Evolutionary conservation across 2,888 invertebrate genomes (phyloP).

Genomic region (Fragum whitleyi): DNA sequence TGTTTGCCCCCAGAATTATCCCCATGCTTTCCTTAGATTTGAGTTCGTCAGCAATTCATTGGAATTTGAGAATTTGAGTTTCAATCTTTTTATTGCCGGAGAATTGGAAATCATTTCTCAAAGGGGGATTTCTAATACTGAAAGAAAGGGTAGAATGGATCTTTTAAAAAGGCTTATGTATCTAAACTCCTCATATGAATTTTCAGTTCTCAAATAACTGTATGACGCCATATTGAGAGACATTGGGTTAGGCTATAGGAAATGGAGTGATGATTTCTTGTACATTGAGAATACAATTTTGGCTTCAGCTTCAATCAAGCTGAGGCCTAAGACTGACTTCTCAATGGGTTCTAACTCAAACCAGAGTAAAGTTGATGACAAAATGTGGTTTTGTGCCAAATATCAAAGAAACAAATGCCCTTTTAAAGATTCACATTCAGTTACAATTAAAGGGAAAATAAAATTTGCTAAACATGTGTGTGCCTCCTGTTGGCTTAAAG

Average conservation of each 20-base stretch:
- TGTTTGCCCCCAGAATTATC: background rate
- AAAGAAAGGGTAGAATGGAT: background rate
- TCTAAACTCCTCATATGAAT: background rate
- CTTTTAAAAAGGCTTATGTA: constrained; percentile 8
- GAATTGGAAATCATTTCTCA: constrained; percentile 7
- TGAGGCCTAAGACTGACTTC: background rate
- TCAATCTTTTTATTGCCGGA: background rate
- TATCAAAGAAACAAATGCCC: constrained; percentile 1
- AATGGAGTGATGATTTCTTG: background rate
- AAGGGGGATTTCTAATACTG: background rate
- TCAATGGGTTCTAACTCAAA: background rate
- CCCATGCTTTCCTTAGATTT: background rate
- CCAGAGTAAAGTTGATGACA: background rate
- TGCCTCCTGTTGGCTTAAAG: constrained; percentile 5
- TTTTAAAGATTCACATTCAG: background rate
- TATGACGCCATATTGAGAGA: background rate
- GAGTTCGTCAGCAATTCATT: background rate
- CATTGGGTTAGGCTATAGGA: background rate
- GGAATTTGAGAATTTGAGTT: background rate
- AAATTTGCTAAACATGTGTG: background rate
- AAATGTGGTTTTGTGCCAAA: constrained; percentile 5
- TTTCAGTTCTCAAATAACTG: background rate
- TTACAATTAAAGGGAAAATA: background rate
- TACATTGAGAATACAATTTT: too few species aligned
- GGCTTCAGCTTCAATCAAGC: background rate